Percentiles rank a stretch among this genome's conserved stretches.
Evolutionary conservation across 1,140 invertebrate genomes (phyloP).

Genomic region (Phocides pigmalion): DNA sequence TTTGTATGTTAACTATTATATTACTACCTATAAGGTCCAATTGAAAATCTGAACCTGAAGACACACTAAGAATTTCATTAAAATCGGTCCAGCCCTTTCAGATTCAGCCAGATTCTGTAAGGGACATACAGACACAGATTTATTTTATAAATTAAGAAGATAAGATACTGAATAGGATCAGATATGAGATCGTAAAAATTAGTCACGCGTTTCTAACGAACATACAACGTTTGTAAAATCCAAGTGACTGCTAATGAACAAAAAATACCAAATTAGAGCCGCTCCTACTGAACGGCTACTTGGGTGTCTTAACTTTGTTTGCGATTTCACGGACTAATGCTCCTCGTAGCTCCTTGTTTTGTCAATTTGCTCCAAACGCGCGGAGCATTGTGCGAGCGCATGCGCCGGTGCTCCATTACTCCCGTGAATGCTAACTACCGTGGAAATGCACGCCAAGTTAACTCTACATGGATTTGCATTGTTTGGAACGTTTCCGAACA

Average conservation of each 20-base stretch:
- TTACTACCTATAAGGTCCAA: too few species aligned
- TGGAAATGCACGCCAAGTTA: conserved; percentile 26
- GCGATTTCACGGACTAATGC: conserved; percentile 27
- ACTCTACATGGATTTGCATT: conserved; percentile 16
- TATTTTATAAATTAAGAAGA: too few species aligned
- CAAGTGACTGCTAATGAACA: conserved; percentile 15
- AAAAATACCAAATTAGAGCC: conserved; percentile 25
- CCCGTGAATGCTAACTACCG: conserved; percentile 27
- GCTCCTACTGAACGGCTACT: conserved; percentile 24
- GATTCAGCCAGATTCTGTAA: too few species aligned
- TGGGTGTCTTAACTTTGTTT: conserved; percentile 27
- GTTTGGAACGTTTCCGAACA: conserved; percentile 24
- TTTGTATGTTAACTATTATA: too few species aligned
- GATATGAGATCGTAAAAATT: not conserved
- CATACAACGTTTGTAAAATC: not conserved
- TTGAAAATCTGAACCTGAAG: too few species aligned
- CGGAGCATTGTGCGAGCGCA: conserved; percentile 11
- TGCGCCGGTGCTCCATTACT: conserved; percentile 3
- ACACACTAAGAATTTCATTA: too few species aligned
- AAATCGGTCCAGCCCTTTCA: too few species aligned
- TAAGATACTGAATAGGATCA: too few species aligned
- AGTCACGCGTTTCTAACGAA: not conserved
- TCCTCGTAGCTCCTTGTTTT: conserved; percentile 25
- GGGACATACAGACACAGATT: too few species aligned
- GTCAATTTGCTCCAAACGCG: conserved; percentile 21